Percentiles rank a stretch among this genome's conserved stretches.
Evolutionary conservation across 2,113 vertebrate genomes (phyloP).

Genomic region (Melanostigma gelatinosum): DNA sequence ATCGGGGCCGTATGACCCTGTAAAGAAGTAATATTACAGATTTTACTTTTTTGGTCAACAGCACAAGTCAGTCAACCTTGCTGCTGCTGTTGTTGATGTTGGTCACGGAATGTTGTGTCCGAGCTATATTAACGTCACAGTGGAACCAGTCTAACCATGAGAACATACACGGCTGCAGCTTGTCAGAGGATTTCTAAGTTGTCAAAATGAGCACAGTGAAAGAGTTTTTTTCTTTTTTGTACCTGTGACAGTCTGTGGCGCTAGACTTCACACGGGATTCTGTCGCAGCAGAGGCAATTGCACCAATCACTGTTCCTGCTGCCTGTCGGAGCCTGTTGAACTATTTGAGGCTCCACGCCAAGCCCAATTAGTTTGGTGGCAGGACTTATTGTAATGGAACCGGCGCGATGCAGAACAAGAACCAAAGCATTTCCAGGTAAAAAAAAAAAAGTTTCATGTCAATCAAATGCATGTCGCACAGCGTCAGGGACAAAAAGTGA

Average conservation of each 20-base stretch:
- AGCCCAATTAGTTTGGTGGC: slow-evolving; percentile 79
- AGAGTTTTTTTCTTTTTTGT: neutral
- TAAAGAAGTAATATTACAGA: neutral
- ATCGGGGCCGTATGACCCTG: neutral
- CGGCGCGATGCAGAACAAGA: slow-evolving; percentile 66
- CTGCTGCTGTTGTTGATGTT: neutral
- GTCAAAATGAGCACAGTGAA: slow-evolving; percentile 12
- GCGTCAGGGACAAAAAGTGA: slow-evolving; percentile 42
- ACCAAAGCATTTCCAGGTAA: slow-evolving; percentile 64
- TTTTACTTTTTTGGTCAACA: slow-evolving; percentile 7
- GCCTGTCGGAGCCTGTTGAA: slow-evolving; percentile 67
- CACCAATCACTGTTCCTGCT: slow-evolving; percentile 56
- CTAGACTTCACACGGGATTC: slow-evolving; percentile 32
- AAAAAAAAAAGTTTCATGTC: slow-evolving; percentile 54
- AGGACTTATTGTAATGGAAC: slow-evolving; percentile 77
- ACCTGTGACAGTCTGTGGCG: slow-evolving; percentile 30
- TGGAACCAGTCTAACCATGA: neutral
- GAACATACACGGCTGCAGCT: neutral
- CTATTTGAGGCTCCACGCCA: slow-evolving; percentile 69
- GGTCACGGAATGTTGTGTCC: neutral
- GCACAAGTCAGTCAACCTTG: neutral
- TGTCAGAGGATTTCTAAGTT: neutral
- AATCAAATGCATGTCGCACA: slow-evolving; percentile 65
- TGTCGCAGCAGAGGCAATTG: slow-evolving; percentile 60
- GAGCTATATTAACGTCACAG: too few species aligned